These are phyloP conservation scores for Dicerorhinus sumatrensis DNA, from an alignment of 2,113 vertebrate genomes.

Conservation along the genomic window DNA sequence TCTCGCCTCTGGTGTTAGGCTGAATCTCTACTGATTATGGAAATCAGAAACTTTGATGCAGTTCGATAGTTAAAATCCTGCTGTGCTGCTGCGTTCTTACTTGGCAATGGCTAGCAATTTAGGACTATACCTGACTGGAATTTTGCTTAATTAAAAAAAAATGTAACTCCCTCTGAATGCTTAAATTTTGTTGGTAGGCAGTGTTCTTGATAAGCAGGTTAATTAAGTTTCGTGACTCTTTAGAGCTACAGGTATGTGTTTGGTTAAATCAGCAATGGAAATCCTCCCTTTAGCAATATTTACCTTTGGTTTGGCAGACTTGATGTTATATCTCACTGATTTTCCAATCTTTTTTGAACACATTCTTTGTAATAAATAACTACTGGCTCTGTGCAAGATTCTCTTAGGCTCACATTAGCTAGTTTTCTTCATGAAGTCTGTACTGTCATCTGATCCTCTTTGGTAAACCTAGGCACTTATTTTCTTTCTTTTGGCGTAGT, in stretches of 20 bases:
- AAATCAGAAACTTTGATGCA: not conserved
- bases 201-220: conserved; percentile 61
- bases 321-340: conserved; percentile 56
- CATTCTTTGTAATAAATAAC: not conserved
- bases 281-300: conserved; percentile 58
- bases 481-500: not conserved
- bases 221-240: not conserved
- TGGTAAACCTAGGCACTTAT: not conserved
- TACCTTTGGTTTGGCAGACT: conserved; percentile 67
- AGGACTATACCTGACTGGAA: not conserved
- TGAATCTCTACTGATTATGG: not conserved
- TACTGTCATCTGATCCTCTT: not conserved
- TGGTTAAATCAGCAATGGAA: conserved; percentile 60
- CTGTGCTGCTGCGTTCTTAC: not conserved
- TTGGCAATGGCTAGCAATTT: not conserved
- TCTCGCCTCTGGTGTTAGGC: not conserved
- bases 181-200: conserved; percentile 36
- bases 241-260: not conserved
- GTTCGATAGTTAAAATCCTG: not conserved
- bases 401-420: not conserved
- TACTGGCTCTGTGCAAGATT: not conserved
- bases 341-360: not conserved
- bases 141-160: conserved; percentile 15
- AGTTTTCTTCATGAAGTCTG: not conserved
- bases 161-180: not conserved